Evolutionary conservation across 2,113 vertebrate species (phyloP), one percentile per base, ranked within the genome.

Genomic region (Dascyllus trimaculatus): DNA sequence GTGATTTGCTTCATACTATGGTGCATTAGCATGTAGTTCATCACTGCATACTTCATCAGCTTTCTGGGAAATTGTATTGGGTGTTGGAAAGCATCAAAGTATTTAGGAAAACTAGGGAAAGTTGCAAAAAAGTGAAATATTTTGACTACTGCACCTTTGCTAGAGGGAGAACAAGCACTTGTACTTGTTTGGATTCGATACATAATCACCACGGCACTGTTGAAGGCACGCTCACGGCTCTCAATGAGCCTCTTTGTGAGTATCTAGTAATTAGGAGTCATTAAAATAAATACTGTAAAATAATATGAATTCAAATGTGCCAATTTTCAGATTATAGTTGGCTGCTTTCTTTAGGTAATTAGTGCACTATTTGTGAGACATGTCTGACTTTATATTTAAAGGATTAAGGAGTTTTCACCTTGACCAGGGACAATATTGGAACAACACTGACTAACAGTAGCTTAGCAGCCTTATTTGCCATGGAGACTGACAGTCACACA

Each of bases 321-420:
- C 29, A 43, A 13, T 43, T 43, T 15, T 43, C 40, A 43, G 13
- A 43, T 43, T 13, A 43, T 43, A 43, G 15, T 43, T 15, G 4
- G 14, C 40, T 43, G 13, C 40, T 43, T 43, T 13, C 11, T 43
- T 15, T 1, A 43, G 11, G 2, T 15, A 15, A 43, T 43, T 43
- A 43, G 14, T 43, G 2, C 40, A 15, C 13, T 43, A 15, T 43
- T 26, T 77, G 48, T n/a, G 43, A 10, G n/a, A 66, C 1, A 3
- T 69, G 46, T 0, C 19, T 38, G 13, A 2, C 10, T 5, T 2
- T 22, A 11, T 9, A 25, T 45, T 11, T 14, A 15, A 19, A 17
- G 35, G 38, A 78, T 69, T 69, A 54, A 22, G 18, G 5, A 21
- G 54, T 56, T 64, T 56, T 25, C 21, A 56, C 24, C 26, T 15